Percentiles rank a stretch among this genome's conserved stretches.
Evolutionary conservation across 2,888 invertebrate species (phyloP).

Genomic region (Merodon equestris): DNA sequence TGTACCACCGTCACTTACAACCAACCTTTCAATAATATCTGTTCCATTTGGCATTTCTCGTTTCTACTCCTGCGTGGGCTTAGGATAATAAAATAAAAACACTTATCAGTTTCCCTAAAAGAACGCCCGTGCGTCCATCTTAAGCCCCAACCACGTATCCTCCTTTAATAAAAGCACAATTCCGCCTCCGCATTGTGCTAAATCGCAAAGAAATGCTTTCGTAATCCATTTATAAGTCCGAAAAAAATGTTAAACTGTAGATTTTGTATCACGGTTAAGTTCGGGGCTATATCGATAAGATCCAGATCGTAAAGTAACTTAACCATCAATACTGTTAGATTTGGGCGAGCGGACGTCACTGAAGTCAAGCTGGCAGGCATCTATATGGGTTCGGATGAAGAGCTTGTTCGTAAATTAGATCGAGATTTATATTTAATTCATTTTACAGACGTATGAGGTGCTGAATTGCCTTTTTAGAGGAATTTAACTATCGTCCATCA

Average conservation of each 20-base stretch:
- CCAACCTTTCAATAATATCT: conserved; percentile 8
- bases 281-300: too few relatives aligned
- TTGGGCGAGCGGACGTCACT: not conserved
- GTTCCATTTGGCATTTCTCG: not conserved
- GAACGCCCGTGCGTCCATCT: not conserved
- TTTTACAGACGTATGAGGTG: conserved; percentile 33
- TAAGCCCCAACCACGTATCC: not conserved
- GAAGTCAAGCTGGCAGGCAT: too few relatives aligned
- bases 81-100: conserved; percentile 6
- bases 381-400: not conserved
- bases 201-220: conserved; percentile 3
- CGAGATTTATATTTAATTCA: conserved; percentile 26
- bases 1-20: not conserved
- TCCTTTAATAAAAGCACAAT: conserved; percentile 16
- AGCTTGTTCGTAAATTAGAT: conserved; percentile 43
- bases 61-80: not conserved
- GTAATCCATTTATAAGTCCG: conserved; percentile 16
- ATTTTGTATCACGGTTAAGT: too few relatives aligned
- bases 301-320: not conserved
- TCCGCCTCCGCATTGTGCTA: conserved; percentile 25
- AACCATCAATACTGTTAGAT: conserved; percentile 22
- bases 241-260: too few relatives aligned
- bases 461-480: conserved; percentile 37
- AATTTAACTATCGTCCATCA: conserved; percentile 36
- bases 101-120: not conserved